Conservation (phyloP, 2,888 invertebrate species). For the Papilio protenor region DNA sequence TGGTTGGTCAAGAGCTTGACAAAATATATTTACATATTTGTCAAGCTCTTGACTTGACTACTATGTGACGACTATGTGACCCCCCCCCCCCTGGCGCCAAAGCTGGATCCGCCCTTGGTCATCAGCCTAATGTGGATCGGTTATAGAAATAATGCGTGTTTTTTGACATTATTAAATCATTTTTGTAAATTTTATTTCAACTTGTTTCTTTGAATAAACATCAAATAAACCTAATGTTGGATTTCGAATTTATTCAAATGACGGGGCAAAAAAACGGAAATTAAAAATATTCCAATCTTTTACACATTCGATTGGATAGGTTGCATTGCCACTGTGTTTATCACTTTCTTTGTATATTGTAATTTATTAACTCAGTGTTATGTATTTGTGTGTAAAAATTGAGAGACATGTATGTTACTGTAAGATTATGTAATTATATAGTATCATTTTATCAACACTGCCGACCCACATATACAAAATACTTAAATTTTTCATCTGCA, state of each 20-base stretch:
- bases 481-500: background rate
- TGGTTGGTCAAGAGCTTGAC: too few species aligned
- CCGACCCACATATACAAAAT: background rate
- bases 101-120: too few species aligned
- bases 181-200: background rate
- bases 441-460: background rate
- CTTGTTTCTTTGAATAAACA: background rate
- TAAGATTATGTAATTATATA: background rate
- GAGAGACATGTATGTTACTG: background rate
- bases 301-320: background rate
- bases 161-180: background rate
- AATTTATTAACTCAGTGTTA: background rate
- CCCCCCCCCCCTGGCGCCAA: too few species aligned
- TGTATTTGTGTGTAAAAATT: conserved; percentile 1
- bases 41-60: too few species aligned
- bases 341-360: background rate
- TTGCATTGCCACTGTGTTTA: background rate
- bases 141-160: background rate
- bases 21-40: too few species aligned
- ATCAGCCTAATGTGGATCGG: background rate
- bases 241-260: background rate
- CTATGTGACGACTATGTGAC: too few species aligned
- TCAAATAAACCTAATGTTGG: background rate
- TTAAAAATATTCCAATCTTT: background rate
- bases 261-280: background rate